Base-by-base conservation (phyloP, 2,888 invertebrate genomes). In the Drosophila aldrichi region DNA sequence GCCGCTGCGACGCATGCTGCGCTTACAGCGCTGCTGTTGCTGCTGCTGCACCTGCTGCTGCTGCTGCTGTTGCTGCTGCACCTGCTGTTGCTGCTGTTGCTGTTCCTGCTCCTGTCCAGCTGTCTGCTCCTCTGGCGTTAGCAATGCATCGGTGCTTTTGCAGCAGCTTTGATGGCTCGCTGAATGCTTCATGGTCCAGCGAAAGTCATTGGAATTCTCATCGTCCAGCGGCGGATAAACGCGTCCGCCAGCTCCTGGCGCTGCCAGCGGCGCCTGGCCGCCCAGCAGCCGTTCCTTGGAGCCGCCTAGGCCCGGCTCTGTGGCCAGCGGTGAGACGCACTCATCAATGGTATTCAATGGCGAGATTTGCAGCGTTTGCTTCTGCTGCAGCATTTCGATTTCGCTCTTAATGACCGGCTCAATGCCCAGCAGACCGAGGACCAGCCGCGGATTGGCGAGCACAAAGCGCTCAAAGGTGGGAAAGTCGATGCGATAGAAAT, bases 381-480 rank as follows among this genome's bases (percentile, higher is more conserved):
- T 92, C 57, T 91, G 92, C 59, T 92, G 92, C 69, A 92, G 67
- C 74, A 91, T 46, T 51, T 92, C 92, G 51, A 92, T 89, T 77
- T 92, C 92, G 78, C 81, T 90, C 74, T 91, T 91, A 32, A 91
- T 90, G 92, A 93, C 93, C 3, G 96, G 95, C 82, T 96, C 96
- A 64, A 97, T 94, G 12, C 96, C 96, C 51, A 97, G 93, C 41
- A 96, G 94, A 43, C 95, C 94, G 92, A 97, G 94, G 20, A 96
- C 96, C 25, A 95, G 94, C 3, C 95, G 95, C 0, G 96, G 96
- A 93, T 97, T 96, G 74, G 96, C 95, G 88, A 95, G 93, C 46
- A 97, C 95, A 92, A 93, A 92, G 12, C 91, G 91, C 59, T 93
- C 92, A n/a, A 93, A 91, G 20, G 90, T 91, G 72, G 91, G 89